These are phyloP conservation scores for Cnemophilus loriae DNA, from an alignment of 2,113 vertebrate species.

Conservation along the genomic window DNA sequence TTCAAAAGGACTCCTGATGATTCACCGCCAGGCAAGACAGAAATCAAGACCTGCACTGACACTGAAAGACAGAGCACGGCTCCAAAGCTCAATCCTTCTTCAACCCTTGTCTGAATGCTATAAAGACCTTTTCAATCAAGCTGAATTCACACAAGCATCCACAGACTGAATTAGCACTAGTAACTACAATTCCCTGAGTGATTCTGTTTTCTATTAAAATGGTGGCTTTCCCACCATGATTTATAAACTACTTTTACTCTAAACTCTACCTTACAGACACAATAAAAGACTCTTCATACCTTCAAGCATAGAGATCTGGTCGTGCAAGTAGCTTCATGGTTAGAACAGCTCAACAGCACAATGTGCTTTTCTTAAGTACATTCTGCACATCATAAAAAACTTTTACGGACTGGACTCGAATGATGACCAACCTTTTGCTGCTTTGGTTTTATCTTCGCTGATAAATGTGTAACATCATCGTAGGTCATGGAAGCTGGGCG, in stretches of 20 bases:
- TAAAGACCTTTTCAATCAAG: not conserved
- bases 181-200: not conserved
- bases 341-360: not conserved
- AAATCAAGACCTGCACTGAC: not conserved
- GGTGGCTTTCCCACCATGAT: not conserved
- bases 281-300: not conserved
- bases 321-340: not conserved
- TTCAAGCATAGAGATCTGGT: not conserved
- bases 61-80: not conserved
- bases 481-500: constrained; percentile 91
- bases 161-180: not conserved
- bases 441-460: constrained; percentile 95
- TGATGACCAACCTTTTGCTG: constrained; percentile 85
- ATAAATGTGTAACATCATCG: constrained; percentile 84
- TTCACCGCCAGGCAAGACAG: not conserved
- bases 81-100: not conserved
- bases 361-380: not conserved
- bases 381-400: not conserved
- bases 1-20: not conserved
- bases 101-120: not conserved
- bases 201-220: not conserved
- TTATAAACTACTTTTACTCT: not conserved
- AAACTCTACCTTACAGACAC: not conserved
- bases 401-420: not conserved
- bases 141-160: not conserved